These are phyloP conservation scores for Kryptopterus vitreolus DNA, from an alignment of 2,797 vertebrate species.

Conservation along the genomic window DNA sequence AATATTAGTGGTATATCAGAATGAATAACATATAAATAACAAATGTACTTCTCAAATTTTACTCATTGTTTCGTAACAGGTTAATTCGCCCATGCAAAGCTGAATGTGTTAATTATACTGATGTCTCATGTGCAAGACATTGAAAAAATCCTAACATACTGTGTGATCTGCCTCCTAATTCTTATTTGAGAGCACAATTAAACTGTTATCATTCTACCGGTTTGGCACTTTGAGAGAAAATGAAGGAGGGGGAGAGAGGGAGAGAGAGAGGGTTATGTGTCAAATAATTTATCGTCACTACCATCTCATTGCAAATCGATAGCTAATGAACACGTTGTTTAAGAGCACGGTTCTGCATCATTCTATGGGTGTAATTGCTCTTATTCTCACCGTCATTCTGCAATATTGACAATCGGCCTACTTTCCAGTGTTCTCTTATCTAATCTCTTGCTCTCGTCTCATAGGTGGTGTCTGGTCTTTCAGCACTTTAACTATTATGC, in stretches of 20 bases:
- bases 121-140: neutral
- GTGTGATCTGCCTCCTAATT: conserved; percentile 64
- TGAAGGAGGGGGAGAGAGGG: neutral
- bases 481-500: conserved; percentile 58
- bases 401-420: conserved; percentile 25
- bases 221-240: conserved; percentile 60
- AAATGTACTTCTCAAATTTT: neutral
- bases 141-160: conserved; percentile 37
- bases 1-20: too few species aligned
- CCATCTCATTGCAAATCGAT: conserved; percentile 17
- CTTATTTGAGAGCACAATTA: conserved; percentile 64
- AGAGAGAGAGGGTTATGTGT: conserved; percentile 26
- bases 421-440: conserved; percentile 53
- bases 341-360: conserved; percentile 7
- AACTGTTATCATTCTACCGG: conserved; percentile 63
- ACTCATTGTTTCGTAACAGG: neutral
- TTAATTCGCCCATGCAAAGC: neutral
- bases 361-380: conserved; percentile 23
- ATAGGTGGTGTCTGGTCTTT: conserved; percentile 45
- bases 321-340: conserved; percentile 34
- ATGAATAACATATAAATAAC: too few species aligned
- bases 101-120: neutral
- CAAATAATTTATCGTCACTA: conserved; percentile 18
- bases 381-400: conserved; percentile 3
- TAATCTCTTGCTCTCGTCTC: conserved; percentile 52